Base-by-base conservation (phyloP, 2,888 invertebrate species). In the Glyphotaelius pellucidus region DNA sequence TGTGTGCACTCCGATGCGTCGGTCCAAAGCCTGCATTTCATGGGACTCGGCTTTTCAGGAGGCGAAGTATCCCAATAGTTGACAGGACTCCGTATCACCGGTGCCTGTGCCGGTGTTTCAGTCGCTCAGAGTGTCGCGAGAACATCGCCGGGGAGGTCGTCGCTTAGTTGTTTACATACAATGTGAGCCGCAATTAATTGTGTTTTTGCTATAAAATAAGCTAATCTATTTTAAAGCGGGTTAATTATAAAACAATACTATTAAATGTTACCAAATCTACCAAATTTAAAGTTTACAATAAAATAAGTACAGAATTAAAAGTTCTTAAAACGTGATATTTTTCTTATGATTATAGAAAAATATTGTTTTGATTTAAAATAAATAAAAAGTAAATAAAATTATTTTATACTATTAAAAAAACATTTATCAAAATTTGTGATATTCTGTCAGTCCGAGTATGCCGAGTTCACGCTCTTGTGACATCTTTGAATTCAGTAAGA, bases 1-100 rank as follows among this genome's bases (percentile, higher is more conserved):
- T 35, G 30, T 47, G 87, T 35, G 90, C 86, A 19, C 32, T 84
- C 30, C 7, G 83, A 32, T 15, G 52, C 94, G 94, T 42, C 92
- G 83, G 32, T 47, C 31, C 83, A 80, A 12, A 81, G 52, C 47
- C 52, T 83, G 90, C 81, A 83, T 47, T 83, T 83, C 31, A 31
- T 80, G 35, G 79, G 80, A 5, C 85, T 88, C 25, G 80, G 52
- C 19, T 30, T 81, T 91, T 91, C 91, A 89, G 91, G 67, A 80
- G 79, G 52, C 80, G 30, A 25, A 67, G 31, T 15, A 67, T 31
- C 87, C 86, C 86, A 38, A 25, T 19, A 35, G 12, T 32, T 25
- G 31, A 38, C 83, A n/a, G 86, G 12, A 47, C n/a, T 2, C 86
- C 42, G 86, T 25, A 19, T 11, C 9, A 25, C 25, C 25, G 67